Percentiles rank a stretch among this genome's conserved stretches.
Conservation (phyloP, 1,140 invertebrate species). For the Pachypeltis micranthus region DNA sequence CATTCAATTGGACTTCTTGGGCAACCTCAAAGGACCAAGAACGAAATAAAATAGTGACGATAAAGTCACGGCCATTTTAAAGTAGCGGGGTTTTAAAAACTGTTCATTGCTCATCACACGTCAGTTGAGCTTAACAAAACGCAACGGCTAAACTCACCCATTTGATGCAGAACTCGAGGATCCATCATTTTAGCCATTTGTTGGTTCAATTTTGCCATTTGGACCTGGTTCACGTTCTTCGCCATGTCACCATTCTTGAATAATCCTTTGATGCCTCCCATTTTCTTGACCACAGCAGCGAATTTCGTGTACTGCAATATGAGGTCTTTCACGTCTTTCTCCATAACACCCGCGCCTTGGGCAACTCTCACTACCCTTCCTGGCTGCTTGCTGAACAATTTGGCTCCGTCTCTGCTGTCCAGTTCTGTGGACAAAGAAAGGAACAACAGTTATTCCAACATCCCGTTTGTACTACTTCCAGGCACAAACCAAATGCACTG, state of each 20-base stretch:
- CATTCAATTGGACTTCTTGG: no score
- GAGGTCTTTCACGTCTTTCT: slow-evolving; percentile 93
- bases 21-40: no score
- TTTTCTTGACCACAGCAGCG: slow-evolving; percentile 98
- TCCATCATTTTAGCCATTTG: slow-evolving; percentile 99
- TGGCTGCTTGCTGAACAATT: slow-evolving; percentile 89
- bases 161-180: slow-evolving; percentile 89
- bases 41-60: no score
- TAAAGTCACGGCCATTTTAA: no score
- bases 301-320: slow-evolving; percentile 99
- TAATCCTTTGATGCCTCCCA: slow-evolving; percentile 98
- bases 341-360: slow-evolving; percentile 86
- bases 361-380: slow-evolving; percentile 79
- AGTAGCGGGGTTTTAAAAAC: no score
- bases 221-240: slow-evolving; percentile 95
- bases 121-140: no score
- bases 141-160: slow-evolving; percentile 63
- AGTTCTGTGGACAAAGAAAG: slow-evolving; percentile 52
- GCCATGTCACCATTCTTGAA: slow-evolving; percentile 98
- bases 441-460: no score
- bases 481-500: no score
- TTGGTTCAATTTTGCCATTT: slow-evolving; percentile 98
- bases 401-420: slow-evolving; percentile 92
- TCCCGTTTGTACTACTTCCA: no score
- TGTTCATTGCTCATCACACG: no score